These are phyloP conservation scores for Mallateleia sp. DNA, from an alignment of 2,888 invertebrate genomes.

Conservation along the genomic window DNA sequence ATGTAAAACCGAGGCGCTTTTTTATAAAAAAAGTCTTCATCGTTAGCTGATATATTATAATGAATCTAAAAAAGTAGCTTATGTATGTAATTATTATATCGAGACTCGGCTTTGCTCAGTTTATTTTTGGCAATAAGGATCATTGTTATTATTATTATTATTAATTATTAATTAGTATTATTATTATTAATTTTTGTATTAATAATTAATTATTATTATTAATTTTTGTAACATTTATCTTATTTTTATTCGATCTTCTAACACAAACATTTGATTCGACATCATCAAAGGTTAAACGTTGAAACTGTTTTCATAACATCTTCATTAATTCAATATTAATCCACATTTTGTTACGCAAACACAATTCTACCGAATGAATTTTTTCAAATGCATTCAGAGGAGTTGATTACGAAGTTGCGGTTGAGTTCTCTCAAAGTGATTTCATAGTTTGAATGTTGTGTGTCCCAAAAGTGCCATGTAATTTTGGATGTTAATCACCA, in stretches of 20 bases:
- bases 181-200: conserved; percentile 70
- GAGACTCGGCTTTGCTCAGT: conserved; percentile 76
- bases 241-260: too few species aligned
- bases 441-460: conserved; percentile 11
- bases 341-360: too few species aligned
- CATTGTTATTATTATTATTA: conserved; percentile 76
- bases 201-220: conserved; percentile 68
- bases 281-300: too few species aligned
- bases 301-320: too few species aligned
- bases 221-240: too few species aligned
- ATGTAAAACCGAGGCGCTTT: conserved; percentile 75
- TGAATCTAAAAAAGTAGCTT: conserved; percentile 74
- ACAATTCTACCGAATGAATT: too few species aligned
- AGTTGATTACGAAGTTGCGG: conserved; percentile 10
- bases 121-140: conserved; percentile 78
- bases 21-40: conserved; percentile 76
- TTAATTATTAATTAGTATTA: conserved; percentile 67
- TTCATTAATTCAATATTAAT: too few species aligned
- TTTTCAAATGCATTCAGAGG: conserved; percentile 90
- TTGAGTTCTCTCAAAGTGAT: conserved; percentile 8
- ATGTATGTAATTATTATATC: conserved; percentile 76
- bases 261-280: too few species aligned
- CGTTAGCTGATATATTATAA: conserved; percentile 76
- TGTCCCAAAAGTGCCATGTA: conserved; percentile 38
- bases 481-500: conserved; percentile 52